Evolutionary conservation across 2,797 vertebrate species (phyloP).

Genomic region (Schizopygopsis malacanthus): DNA sequence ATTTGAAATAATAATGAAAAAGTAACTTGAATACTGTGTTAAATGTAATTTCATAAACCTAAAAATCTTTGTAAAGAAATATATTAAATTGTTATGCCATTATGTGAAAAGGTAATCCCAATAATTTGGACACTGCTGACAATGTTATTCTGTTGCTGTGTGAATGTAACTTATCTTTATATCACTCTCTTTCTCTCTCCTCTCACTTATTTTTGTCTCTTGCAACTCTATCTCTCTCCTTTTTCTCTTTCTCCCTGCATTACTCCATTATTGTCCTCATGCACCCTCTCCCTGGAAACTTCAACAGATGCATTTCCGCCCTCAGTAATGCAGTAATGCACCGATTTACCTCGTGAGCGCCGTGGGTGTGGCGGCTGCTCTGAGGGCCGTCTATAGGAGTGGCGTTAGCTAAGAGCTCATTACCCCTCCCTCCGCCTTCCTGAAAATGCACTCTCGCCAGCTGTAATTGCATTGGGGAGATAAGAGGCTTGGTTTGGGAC

Average conservation of each 20-base stretch:
- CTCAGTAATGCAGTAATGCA: slow-evolving; percentile 68
- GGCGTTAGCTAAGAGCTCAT: slow-evolving; percentile 62
- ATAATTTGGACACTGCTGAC: neutral
- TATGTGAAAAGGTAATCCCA: neutral
- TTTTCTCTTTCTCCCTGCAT: slow-evolving; percentile 19
- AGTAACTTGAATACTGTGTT: neutral
- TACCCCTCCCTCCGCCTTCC: slow-evolving; percentile 82
- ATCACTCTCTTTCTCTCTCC: neutral
- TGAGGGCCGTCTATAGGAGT: slow-evolving; percentile 71
- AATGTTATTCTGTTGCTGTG: neutral
- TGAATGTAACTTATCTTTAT: neutral
- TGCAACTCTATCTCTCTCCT: neutral
- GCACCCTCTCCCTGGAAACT: slow-evolving; percentile 63
- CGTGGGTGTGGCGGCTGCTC: slow-evolving; percentile 48
- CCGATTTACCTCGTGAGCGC: slow-evolving; percentile 63
- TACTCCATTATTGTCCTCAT: slow-evolving; percentile 48
- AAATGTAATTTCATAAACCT: neutral
- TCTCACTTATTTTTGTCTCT: neutral
- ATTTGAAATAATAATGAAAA: neutral
- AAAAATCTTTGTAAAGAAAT: neutral
- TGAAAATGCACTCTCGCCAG: slow-evolving; percentile 97
- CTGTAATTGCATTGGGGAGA: slow-evolving; percentile 98
- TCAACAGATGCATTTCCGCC: slow-evolving; percentile 60
- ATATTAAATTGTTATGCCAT: neutral
- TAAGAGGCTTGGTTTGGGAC: slow-evolving; percentile 94